phyloP scores from a whole-genome alignment of 2,888 invertebrate species.

The Notodonta ziczac region DNA sequence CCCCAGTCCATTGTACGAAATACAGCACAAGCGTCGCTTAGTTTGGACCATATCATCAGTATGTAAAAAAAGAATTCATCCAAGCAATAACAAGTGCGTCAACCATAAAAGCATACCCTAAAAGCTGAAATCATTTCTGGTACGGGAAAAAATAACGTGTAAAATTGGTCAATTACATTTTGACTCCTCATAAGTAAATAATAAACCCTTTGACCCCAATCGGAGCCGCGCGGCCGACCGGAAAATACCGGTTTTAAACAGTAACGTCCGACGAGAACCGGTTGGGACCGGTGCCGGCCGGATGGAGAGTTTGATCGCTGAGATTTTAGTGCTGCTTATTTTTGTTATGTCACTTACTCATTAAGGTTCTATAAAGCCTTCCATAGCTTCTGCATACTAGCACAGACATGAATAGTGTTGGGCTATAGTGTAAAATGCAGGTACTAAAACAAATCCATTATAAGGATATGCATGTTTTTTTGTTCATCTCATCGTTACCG shows the following conservation, averaged over 20 bases:
- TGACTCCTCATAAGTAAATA: constrained; percentile 43
- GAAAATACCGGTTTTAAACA: constrained; percentile 57
- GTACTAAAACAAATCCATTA: too few species aligned
- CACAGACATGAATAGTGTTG: too few species aligned
- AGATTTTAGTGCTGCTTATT: neutral
- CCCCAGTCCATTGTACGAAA: too few species aligned
- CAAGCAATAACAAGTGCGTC: too few species aligned
- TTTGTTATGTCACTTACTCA: neutral
- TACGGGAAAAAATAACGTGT: neutral
- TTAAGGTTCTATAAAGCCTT: too few species aligned
- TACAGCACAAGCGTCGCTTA: too few species aligned
- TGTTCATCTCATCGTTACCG: too few species aligned
- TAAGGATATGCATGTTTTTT: too few species aligned
- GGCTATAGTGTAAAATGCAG: too few species aligned
- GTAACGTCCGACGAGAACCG: constrained; percentile 45
- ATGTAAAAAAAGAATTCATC: too few species aligned
- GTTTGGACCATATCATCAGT: too few species aligned
- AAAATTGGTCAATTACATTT: neutral
- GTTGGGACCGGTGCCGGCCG: neutral
- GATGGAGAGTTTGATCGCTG: neutral
- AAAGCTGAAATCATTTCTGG: neutral
- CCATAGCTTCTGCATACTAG: too few species aligned
- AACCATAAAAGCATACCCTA: neutral
- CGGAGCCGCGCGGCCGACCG: constrained; percentile 36
- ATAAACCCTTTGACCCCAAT: constrained; percentile 47